These are phyloP conservation scores for Avahi laniger DNA, from an alignment of 2,797 vertebrate species.

Conservation along the genomic window DNA sequence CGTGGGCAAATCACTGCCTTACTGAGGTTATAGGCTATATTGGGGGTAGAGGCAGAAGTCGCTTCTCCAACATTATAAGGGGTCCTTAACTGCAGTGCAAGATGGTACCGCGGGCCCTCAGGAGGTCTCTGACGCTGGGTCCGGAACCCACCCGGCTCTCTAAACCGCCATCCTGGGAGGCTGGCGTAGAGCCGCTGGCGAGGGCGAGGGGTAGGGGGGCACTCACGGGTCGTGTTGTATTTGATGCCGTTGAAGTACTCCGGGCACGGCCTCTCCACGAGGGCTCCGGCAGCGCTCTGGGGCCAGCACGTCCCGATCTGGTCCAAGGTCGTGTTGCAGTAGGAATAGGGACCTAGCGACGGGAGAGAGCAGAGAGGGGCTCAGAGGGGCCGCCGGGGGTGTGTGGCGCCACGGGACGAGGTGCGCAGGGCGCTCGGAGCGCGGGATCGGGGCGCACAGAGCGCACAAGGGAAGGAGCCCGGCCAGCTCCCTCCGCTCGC, in stretches of 20 bases:
- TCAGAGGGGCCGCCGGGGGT: not conserved
- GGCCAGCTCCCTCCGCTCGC: not conserved
- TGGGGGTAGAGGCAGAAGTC: not conserved
- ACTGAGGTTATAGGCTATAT: not conserved
- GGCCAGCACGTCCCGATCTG: conserved; percentile 99
- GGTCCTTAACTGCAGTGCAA: not conserved
- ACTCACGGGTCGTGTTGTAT: conserved; percentile 98
- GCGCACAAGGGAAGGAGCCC: not conserved
- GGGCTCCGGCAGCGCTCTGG: conserved; percentile 89
- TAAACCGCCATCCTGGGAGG: not conserved
- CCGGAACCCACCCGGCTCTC: not conserved
- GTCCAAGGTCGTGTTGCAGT: conserved; percentile 95
- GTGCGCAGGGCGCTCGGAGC: not conserved
- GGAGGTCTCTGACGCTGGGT: not conserved
- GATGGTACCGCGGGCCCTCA: not conserved
- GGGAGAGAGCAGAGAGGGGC: not conserved
- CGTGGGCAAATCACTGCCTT: not conserved
- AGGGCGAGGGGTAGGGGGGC: fast-evolving
- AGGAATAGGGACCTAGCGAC: conserved; percentile 85
- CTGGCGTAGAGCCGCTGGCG: not conserved
- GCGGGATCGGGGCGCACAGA: not conserved
- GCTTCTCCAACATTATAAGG: not conserved
- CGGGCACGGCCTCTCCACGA: conserved; percentile 96
- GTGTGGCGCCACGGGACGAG: no score
- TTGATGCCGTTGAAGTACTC: conserved; percentile 98